These are phyloP conservation scores for Chrysotoxum bicinctum DNA, from an alignment of 2,888 invertebrate genomes.

Conservation along the genomic window DNA sequence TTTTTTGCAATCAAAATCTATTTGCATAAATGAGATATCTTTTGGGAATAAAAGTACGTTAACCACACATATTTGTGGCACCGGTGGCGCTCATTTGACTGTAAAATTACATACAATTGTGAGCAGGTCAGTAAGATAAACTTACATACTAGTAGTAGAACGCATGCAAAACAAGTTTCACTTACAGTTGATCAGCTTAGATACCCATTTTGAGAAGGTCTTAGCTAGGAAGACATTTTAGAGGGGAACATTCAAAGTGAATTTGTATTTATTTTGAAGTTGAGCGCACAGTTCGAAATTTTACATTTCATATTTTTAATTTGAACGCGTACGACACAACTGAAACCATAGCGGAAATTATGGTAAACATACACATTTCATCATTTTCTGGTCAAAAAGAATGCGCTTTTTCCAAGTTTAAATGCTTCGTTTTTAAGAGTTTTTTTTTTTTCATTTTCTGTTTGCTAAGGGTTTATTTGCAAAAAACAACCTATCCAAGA, in stretches of 20 bases:
- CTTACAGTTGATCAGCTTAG: neutral
- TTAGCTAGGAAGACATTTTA: neutral
- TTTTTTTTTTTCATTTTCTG: too few species aligned
- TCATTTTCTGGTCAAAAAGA: too few species aligned
- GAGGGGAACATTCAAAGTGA: neutral
- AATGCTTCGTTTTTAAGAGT: too few species aligned
- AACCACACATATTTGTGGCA: neutral
- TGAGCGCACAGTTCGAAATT: too few species aligned
- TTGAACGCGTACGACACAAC: too few species aligned
- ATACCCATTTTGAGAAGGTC: neutral
- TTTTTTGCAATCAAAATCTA: neutral
- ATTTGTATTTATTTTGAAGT: too few species aligned
- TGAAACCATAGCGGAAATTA: too few species aligned
- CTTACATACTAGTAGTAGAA: neutral
- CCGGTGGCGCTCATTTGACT: neutral
- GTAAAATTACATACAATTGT: neutral
- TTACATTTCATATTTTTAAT: too few species aligned
- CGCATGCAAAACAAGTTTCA: neutral
- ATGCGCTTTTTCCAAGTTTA: too few species aligned
- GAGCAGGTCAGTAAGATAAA: neutral
- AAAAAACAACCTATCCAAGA: too few species aligned
- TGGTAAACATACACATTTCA: too few species aligned
- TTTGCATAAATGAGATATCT: neutral
- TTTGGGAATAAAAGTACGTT: neutral
- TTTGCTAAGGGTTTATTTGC: too few species aligned